These are phyloP conservation scores for Cynoglossus semilaevis DNA, from an alignment of 2,113 vertebrate genomes.

Conservation along the genomic window DNA sequence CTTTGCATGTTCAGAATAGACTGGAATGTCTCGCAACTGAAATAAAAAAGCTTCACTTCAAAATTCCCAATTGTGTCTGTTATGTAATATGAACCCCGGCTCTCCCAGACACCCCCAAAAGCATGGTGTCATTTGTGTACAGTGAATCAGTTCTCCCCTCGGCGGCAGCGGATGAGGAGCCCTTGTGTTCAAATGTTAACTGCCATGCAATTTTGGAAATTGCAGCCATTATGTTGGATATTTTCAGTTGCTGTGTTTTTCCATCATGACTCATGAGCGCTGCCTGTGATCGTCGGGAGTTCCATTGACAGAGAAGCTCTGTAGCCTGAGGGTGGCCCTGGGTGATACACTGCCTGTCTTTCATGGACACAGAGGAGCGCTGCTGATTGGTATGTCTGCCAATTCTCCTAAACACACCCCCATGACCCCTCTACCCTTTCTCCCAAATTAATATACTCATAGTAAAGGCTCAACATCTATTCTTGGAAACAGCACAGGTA, in stretches of 20 bases:
- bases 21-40: not conserved
- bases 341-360: constrained; percentile 24
- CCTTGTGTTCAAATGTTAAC: constrained; percentile 10
- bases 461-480: not conserved
- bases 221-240: constrained; percentile 3
- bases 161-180: constrained; percentile 13
- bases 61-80: constrained; percentile 16
- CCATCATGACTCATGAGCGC: constrained; percentile 24
- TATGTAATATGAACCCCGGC: constrained; percentile 5
- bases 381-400: constrained; percentile 22
- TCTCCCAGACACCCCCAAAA: constrained; percentile 9
- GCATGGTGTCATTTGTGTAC: not conserved
- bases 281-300: constrained; percentile 8
- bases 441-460: too few relatives aligned
- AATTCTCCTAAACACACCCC: not conserved
- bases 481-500: not conserved
- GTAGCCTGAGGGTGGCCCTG: constrained; percentile 6
- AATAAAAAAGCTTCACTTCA: constrained; percentile 7
- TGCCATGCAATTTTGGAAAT: constrained; percentile 28
- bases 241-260: constrained; percentile 11
- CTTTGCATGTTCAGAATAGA: constrained; percentile 2
- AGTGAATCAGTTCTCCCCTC: constrained; percentile 49
- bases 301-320: constrained; percentile 34
- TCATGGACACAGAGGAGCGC: constrained; percentile 10
- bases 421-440: too few relatives aligned